Evolutionary conservation across 1,140 invertebrate species (phyloP), one percentile per base, ranked within the genome.

Genomic region (Scaptomyza montana): DNA sequence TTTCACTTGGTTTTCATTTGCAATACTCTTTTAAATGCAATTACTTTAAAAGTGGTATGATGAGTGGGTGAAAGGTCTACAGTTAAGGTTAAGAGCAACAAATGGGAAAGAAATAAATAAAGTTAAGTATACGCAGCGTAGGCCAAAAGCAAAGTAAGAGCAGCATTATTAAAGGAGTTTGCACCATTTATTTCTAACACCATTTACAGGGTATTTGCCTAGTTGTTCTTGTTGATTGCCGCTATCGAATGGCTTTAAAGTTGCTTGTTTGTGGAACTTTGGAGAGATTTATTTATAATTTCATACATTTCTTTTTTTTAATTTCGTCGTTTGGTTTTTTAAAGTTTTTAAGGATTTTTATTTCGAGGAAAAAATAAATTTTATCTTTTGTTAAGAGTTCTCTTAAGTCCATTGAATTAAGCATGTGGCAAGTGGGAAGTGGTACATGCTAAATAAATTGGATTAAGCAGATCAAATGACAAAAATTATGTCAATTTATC

Each of bases 241-340:
- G 8, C 10, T 21, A 30, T 25, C 12, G n/a, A 28, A 56, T 21
- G 9, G 7, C 30, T 25, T 56, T n/a, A 28, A 10, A 8, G 39
- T 43, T 19, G 41, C 57, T 59, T 47, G 55, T 59, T 59, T 59
- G 28, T 46, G 30, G 30, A 30, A 5, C n/a, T n/a, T n/a, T n/a
- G n/a, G n/a, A n/a, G n/a, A n/a, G n/a, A n/a, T n/a, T n/a, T n/a
- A n/a, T n/a, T n/a, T n/a, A n/a, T n/a, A n/a, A n/a, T n/a, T n/a
- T n/a, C n/a, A n/a, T n/a, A n/a, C n/a, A n/a, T n/a, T n/a, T 56
- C 41, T 56, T 56, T 30, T 19, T 28, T 57, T 33, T 25, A 43
- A n/a, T 46, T 47, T 47, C 10, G 25, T 36, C 8, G 19, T 60
- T 60, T 30, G 43, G 8, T 2, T 47, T 33, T 30, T 46, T 21